Conservation (phyloP, 2,797 vertebrate species). For the Alcedo atthis region DNA sequence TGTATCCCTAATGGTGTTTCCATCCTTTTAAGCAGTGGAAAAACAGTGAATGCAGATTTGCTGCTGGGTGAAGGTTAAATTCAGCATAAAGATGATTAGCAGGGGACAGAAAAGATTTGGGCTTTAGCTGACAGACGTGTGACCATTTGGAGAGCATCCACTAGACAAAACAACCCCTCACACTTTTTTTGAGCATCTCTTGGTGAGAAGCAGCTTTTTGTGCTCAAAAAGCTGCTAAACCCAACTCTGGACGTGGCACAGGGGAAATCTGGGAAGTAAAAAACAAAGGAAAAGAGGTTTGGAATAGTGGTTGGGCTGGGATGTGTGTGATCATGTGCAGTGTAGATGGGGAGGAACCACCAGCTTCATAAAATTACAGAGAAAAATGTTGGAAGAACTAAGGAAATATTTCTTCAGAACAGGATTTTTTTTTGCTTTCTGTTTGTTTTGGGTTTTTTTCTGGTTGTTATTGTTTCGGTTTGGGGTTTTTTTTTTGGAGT, state of each 20-base stretch:
- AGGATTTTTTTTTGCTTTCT: background rate
- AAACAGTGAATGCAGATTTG: constrained; percentile 20
- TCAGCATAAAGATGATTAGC: constrained; percentile 32
- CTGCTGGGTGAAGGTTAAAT: constrained; percentile 57
- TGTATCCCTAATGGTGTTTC: background rate
- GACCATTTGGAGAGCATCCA: background rate
- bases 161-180: background rate
- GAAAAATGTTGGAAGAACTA: background rate
- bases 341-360: background rate
- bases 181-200: background rate
- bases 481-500: background rate
- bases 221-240: background rate
- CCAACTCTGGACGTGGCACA: background rate
- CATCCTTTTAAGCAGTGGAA: constrained; percentile 22
- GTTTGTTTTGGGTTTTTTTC: too few species aligned
- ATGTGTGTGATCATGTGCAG: too few species aligned
- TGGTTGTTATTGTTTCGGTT: too few species aligned
- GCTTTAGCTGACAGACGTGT: background rate
- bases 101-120: constrained; percentile 31
- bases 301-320: background rate
- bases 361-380: background rate
- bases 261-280: background rate
- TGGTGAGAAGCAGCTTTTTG: background rate
- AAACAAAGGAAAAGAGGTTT: background rate
- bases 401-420: background rate